Base-by-base conservation (phyloP, 1,140 invertebrate genomes). In the Zaprionus nigranus region DNA sequence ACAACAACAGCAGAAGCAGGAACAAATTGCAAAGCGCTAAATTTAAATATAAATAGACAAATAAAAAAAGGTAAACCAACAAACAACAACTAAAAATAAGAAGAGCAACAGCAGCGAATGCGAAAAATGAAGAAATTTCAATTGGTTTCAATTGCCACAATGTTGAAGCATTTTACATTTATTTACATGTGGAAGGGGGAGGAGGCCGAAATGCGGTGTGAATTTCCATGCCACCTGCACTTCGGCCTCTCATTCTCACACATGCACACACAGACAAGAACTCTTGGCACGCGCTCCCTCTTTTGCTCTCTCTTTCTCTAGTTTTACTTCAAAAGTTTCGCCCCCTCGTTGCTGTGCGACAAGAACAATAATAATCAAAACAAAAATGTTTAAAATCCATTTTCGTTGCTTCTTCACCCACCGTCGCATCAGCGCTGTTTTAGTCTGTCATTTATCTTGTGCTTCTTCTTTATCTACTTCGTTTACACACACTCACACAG, bases 331-430 rank as follows among this genome's bases (percentile, higher is more conserved):
- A 70, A 78, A 86, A 81, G 66, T 68, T 84, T 86, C 72, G 75
- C 75, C 65, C 65, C 66, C 64, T 63, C 63, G 58, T 77, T 77
- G 69, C 75, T 51, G 69, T 73, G 75, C 70, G 75, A 82, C 82
- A 86, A 88, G 84, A 88, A 88, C 84, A 88, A 88, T 88, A 88
- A 88, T 88, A 88, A 88, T 88, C 84, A 88, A 88, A 88, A 88
- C 84, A 88, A 88, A 88, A 88, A 88, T 88, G 84, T 88, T 88
- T 90, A 88, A 88, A 88, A 88, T 88, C 85, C 84, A 88, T 88
- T 88, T 88, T 88, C 85, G 90, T 87, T 88, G 62, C 83, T 82
- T 79, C 78, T 78, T 76, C 73, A 72, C 78, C 78, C 84, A 84
- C 85, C 75, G 57, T 81, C 75, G 57, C 74, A 71, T 58, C 59